These are phyloP conservation scores for Scrobipalpa costella DNA, from an alignment of 2,888 invertebrate species.

Conservation along the genomic window DNA sequence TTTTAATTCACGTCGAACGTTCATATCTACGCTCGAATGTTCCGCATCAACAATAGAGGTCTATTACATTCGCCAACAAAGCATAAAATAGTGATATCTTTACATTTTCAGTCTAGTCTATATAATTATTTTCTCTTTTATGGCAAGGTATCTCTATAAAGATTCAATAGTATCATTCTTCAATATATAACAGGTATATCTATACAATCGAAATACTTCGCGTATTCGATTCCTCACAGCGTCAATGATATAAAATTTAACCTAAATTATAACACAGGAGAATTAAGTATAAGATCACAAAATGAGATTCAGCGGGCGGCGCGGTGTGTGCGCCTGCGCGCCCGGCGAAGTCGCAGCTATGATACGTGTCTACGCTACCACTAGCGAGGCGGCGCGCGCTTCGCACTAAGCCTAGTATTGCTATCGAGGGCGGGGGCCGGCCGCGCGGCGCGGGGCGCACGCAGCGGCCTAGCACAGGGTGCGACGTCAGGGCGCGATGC, in stretches of 20 bases:
- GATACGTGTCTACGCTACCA: slow-evolving; percentile 76
- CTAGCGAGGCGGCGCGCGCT: slow-evolving; percentile 69
- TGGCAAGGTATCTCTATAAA: slow-evolving; percentile 81
- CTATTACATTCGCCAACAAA: slow-evolving; percentile 77
- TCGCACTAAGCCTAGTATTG: slow-evolving; percentile 80
- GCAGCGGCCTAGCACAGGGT: slow-evolving; percentile 82
- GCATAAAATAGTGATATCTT: slow-evolving; percentile 81
- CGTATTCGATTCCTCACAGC: slow-evolving; percentile 78
- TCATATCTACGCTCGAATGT: slow-evolving; percentile 57
- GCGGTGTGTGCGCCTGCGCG: slow-evolving; percentile 60
- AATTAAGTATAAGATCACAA: slow-evolving; percentile 82
- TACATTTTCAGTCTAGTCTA: slow-evolving; percentile 81
- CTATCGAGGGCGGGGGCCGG: slow-evolving; percentile 58
- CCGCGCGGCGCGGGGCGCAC: slow-evolving; percentile 39
- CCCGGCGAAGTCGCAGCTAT: slow-evolving; percentile 79
- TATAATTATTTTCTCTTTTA: slow-evolving; percentile 76
- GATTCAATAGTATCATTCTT: slow-evolving; percentile 77
- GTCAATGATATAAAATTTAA: slow-evolving; percentile 81
- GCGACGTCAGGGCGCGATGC: slow-evolving; percentile 88
- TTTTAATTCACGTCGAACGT: slow-evolving; percentile 56
- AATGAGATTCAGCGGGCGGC: slow-evolving; percentile 80
- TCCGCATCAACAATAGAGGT: slow-evolving; percentile 73
- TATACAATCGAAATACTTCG: slow-evolving; percentile 75
- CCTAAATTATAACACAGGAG: slow-evolving; percentile 82
- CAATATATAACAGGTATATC: slow-evolving; percentile 79